Base-by-base conservation (phyloP, 2,888 invertebrate species). In the Drosophila cracens region DNA sequence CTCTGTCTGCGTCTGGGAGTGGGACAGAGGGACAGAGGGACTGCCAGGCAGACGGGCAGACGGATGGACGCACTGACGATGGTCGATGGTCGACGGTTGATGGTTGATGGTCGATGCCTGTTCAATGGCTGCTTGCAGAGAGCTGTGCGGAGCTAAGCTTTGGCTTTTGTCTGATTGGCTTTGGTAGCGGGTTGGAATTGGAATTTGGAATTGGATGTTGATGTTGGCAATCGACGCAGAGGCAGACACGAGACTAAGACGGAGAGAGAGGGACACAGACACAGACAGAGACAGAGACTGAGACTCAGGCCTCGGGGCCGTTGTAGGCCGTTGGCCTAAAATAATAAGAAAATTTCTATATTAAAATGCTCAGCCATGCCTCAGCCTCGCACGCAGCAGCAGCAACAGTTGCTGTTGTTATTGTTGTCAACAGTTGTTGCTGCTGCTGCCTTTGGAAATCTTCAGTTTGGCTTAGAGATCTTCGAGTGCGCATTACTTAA, bases 281-380 rank as follows among this genome's bases (percentile, higher is more conserved):
- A 7, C 5, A n/a, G 16, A 6, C 10, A 27, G 54, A 27, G 21
- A 21, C 31, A 13, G 49, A 46, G 31, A 64, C 51, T 21, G 64
- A 43, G 27, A 57, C 57, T 43, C 79, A 74, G 82, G 79, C 82
- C 74, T 80, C 78, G 90, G 87, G 89, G 87, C 89, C 90, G 88
- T 89, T 84, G 90, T 90, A 87, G 89, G 90, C 90, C 90, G 90
- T 87, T 90, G 87, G 85, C 87, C 89, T 84, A 84, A 89, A 89
- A 82, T 87, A 81, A 86, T 90, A 88, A 83, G 90, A 90, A 90
- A 90, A 90, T 82, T 90, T 82, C 90, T 84, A 84, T 81, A 89
- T 89, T 90, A 91, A 89, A 91, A 89, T 89, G 89, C 89, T 89
- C 76, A 75, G 89, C 91, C 89, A 89, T 91, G 79, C 84, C 85